phyloP scores from a whole-genome alignment of 1,140 invertebrate genomes.

The Euborellia annulipes region DNA sequence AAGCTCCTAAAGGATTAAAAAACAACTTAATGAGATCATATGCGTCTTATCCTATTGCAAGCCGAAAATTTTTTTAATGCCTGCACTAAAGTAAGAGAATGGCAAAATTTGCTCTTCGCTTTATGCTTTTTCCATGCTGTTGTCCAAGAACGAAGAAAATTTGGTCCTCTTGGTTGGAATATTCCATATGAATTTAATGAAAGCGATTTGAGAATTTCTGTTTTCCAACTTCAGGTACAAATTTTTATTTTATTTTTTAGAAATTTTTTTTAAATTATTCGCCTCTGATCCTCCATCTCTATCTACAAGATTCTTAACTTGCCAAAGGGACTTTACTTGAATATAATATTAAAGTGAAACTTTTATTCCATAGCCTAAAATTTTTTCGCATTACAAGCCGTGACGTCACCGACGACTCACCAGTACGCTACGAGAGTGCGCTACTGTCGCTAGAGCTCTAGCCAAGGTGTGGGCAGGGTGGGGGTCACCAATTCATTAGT shows the following conservation, averaged over 20 bases:
- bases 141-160: slow-evolving; percentile 74
- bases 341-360: no score
- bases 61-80: slow-evolving; percentile 47
- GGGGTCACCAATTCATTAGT: no score
- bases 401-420: no score
- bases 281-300: no score
- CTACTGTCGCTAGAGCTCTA: no score
- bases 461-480: no score
- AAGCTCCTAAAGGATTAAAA: slow-evolving; percentile 73
- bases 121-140: slow-evolving; percentile 86
- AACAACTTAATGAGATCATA: slow-evolving; percentile 75
- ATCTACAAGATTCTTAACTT: no score
- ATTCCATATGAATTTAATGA: slow-evolving; percentile 92
- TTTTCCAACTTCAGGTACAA: slow-evolving; percentile 58
- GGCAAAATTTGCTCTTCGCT: slow-evolving; percentile 65
- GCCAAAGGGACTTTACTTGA: no score
- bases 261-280: no score
- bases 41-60: slow-evolving; percentile 56
- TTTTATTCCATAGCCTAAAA: no score
- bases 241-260: slow-evolving; percentile 1
- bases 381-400: no score
- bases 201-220: slow-evolving; percentile 70
- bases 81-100: slow-evolving; percentile 39
- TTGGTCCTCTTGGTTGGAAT: slow-evolving; percentile 86
- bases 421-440: no score